Evolutionary conservation across 2,113 vertebrate species (phyloP).

Genomic region (Stegastes partitus): DNA sequence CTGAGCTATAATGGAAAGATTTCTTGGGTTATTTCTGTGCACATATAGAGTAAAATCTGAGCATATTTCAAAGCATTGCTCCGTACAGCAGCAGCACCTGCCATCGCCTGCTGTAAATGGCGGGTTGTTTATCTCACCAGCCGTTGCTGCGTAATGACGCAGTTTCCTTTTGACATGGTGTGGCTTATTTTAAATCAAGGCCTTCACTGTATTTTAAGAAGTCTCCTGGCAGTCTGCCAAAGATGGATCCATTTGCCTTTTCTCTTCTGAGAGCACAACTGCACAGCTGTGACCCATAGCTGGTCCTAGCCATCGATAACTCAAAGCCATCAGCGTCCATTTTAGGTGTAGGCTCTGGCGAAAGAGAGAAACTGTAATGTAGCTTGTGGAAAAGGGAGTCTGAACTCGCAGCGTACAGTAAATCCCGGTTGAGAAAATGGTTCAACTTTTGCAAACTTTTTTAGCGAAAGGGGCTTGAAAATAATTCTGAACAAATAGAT

Average conservation of each 20-base stretch:
- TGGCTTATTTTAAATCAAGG: constrained; percentile 75
- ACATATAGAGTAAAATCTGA: constrained; percentile 45
- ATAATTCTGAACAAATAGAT: not conserved
- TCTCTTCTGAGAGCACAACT: constrained; percentile 66
- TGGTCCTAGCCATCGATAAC: constrained; percentile 64
- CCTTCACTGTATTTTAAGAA: constrained; percentile 77
- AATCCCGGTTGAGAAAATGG: not conserved
- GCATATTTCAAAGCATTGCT: constrained; percentile 51
- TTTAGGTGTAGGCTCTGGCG: constrained; percentile 73
- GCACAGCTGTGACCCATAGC: constrained; percentile 80
- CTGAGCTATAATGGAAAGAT: constrained; percentile 57
- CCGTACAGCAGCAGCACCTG: constrained; percentile 60
- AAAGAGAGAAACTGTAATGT: constrained; percentile 43
- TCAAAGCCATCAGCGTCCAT: constrained; percentile 81
- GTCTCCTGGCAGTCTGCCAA: constrained; percentile 79
- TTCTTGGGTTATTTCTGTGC: constrained; percentile 62
- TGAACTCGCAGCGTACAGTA: not conserved
- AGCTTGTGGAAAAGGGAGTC: constrained; percentile 36
- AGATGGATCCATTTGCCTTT: constrained; percentile 65
- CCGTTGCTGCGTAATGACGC: constrained; percentile 63
- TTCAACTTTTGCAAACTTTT: constrained; percentile 26
- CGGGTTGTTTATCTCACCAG: constrained; percentile 55
- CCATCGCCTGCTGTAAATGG: constrained; percentile 56
- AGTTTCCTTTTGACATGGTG: constrained; percentile 68
- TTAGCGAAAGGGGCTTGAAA: not conserved